phyloP scores from a whole-genome alignment of 2,888 invertebrate species.

The Girardia tigrina region DNA sequence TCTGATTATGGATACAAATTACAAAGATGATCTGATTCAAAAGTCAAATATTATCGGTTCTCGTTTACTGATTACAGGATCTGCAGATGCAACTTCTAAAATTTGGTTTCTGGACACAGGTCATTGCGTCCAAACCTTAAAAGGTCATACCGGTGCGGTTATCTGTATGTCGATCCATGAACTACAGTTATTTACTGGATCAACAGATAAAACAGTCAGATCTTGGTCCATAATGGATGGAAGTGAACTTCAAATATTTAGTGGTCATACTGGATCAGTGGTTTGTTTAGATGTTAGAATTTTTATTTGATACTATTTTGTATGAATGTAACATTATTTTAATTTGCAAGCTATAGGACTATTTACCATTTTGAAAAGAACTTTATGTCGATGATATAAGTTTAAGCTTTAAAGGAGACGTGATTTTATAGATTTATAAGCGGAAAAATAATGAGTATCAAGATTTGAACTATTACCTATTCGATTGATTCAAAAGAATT shows the following conservation, averaged over 20 bases:
- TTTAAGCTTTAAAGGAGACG: too few relatives aligned
- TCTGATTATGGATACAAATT: slow-evolving; percentile 50
- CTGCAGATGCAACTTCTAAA: slow-evolving; percentile 48
- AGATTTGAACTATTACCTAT: too few relatives aligned
- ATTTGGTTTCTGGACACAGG: slow-evolving; percentile 50
- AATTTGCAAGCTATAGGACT: too few relatives aligned
- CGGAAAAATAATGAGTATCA: too few relatives aligned
- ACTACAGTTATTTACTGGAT: slow-evolving; percentile 51
- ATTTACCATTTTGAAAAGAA: too few relatives aligned
- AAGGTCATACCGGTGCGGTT: slow-evolving; percentile 52
- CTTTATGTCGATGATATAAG: too few relatives aligned
- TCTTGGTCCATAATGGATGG: slow-evolving; percentile 52
- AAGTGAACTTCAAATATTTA: slow-evolving; percentile 47
- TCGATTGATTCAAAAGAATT: too few relatives aligned
- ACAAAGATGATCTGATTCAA: slow-evolving; percentile 38
- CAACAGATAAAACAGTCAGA: slow-evolving; percentile 50
- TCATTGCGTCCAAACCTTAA: slow-evolving; percentile 44
- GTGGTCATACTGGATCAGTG: slow-evolving; percentile 50
- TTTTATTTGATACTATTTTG: too few relatives aligned
- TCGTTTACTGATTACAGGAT: slow-evolving; percentile 49
- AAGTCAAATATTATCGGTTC: slow-evolving; percentile 38
- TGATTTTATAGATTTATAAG: too few relatives aligned
- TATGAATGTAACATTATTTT: too few relatives aligned
- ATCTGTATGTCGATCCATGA: slow-evolving; percentile 52
- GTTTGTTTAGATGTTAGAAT: slow-evolving; percentile 50